Evolutionary conservation across 2,888 invertebrate genomes (phyloP).

Genomic region (Perdita meconis): DNA sequence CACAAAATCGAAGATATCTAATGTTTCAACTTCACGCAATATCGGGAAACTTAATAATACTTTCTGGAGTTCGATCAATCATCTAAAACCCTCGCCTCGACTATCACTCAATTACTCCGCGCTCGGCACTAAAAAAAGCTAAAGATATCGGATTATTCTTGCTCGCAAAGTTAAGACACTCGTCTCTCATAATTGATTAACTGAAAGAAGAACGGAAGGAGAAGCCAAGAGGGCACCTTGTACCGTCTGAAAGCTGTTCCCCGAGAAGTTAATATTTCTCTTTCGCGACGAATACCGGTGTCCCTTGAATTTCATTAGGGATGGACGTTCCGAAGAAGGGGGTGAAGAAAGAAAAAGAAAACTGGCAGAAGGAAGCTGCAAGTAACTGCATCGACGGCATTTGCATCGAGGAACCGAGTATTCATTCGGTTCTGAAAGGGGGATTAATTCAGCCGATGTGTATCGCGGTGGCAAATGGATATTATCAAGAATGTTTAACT

Average conservation of each 20-base stretch:
- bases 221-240: neutral
- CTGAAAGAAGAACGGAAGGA: neutral
- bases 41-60: too few relatives aligned
- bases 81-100: too few relatives aligned
- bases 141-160: constrained; percentile 1
- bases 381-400: neutral
- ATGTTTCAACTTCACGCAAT: too few relatives aligned
- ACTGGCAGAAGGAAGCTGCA: neutral
- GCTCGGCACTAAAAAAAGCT: too few relatives aligned
- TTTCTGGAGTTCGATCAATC: too few relatives aligned
- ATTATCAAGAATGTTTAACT: constrained; percentile 52
- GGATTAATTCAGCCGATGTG: constrained; percentile 20
- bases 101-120: too few relatives aligned
- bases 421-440: neutral
- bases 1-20: too few relatives aligned
- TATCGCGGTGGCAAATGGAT: constrained; percentile 49
- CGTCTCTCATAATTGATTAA: constrained; percentile 6
- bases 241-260: neutral
- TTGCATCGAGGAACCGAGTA: neutral
- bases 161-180: neutral
- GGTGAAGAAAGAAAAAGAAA: neutral
- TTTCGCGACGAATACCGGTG: constrained; percentile 3
- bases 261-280: constrained; percentile 5
- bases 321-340: neutral
- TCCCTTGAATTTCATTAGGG: neutral